Conservation (phyloP, 2,888 invertebrate species). For the Labia minor region DNA sequence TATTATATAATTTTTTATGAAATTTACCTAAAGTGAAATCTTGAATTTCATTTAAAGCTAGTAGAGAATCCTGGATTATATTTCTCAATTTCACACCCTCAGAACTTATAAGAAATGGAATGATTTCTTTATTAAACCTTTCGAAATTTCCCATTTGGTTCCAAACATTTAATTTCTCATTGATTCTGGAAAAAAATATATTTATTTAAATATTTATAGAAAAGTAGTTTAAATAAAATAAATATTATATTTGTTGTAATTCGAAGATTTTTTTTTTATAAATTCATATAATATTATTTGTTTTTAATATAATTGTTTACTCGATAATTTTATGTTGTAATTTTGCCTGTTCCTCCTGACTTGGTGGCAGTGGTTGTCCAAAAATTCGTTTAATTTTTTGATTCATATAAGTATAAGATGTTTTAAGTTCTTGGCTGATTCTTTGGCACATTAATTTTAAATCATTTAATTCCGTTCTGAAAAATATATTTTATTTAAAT, state of each 20-base stretch:
- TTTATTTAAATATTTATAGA: background rate
- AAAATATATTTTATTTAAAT: background rate
- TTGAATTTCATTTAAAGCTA: background rate
- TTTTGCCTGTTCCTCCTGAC: background rate
- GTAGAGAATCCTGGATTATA: background rate
- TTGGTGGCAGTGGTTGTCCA: constrained; percentile 25
- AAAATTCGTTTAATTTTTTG: constrained; percentile 21
- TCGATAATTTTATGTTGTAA: background rate
- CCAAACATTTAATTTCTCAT: background rate
- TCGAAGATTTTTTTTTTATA: no score
- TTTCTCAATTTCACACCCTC: background rate
- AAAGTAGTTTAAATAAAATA: background rate
- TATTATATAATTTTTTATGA: background rate
- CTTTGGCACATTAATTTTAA: background rate
- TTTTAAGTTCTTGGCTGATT: background rate
- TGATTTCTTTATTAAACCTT: background rate
- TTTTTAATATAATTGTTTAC: background rate
- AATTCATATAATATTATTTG: no score
- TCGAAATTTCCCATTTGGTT: background rate
- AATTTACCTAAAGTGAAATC: background rate
- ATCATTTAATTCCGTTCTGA: constrained; percentile 16
- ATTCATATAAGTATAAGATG: background rate
- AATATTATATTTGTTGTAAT: no score
- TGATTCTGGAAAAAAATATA: background rate
- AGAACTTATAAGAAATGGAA: background rate